Evolutionary conservation across 2,888 invertebrate species (phyloP).

Genomic region (Balanococcus diminutus): DNA sequence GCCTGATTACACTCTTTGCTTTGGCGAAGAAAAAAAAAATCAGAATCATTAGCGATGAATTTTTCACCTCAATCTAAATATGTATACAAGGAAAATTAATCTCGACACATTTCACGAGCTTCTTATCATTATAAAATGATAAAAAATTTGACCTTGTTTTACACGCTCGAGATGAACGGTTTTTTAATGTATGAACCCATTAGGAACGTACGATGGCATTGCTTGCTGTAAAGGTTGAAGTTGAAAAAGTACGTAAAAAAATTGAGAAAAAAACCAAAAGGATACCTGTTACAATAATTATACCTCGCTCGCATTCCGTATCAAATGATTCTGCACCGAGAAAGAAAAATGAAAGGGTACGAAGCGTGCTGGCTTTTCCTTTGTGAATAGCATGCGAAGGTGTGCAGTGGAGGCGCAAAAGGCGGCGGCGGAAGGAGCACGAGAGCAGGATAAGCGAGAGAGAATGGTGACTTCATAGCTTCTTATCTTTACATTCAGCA

Average conservation of each 20-base stretch:
- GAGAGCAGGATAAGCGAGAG: not conserved
- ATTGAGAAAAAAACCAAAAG: not conserved
- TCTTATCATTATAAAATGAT: not conserved
- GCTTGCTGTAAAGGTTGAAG: not conserved
- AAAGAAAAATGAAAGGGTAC: not conserved
- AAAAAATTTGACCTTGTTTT: slow-evolving; percentile 6
- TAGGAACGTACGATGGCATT: not conserved
- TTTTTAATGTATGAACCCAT: not conserved
- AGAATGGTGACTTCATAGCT: slow-evolving; percentile 42
- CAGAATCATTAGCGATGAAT: not conserved
- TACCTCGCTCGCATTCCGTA: not conserved
- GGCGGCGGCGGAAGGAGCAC: not conserved
- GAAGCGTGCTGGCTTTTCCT: not conserved
- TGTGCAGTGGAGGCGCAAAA: not conserved
- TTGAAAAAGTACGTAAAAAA: not conserved
- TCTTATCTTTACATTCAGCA: slow-evolving; percentile 52
- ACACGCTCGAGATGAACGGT: slow-evolving; percentile 18
- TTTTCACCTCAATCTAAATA: not conserved
- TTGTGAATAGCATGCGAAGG: not conserved
- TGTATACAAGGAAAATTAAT: not conserved
- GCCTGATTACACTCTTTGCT: no score
- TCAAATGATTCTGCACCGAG: not conserved
- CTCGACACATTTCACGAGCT: not conserved
- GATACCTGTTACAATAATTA: not conserved
- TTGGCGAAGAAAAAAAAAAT: no score